phyloP scores from a whole-genome alignment of 2,113 vertebrate species.

The Acinonyx jubatus region DNA sequence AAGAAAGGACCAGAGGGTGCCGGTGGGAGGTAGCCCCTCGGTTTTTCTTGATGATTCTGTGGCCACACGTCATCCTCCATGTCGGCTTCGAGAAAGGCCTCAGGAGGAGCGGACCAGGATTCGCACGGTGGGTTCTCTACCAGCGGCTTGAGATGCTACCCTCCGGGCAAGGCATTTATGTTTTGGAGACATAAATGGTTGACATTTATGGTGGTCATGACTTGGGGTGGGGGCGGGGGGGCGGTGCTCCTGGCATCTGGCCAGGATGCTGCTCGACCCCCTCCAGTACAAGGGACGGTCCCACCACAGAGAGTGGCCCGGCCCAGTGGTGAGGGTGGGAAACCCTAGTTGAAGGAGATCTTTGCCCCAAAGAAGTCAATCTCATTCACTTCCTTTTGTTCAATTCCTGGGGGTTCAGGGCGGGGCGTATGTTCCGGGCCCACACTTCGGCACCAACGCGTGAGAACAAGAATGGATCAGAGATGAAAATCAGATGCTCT shows the following conservation, averaged over 20 bases:
- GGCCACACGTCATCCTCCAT: background rate
- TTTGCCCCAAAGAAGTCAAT: background rate
- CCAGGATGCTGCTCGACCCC: background rate
- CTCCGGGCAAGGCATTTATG: background rate
- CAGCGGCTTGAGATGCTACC: too few species aligned
- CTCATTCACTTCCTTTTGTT: background rate
- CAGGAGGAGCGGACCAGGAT: background rate
- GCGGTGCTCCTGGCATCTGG: background rate
- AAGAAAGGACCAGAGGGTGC: background rate
- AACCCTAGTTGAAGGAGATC: background rate
- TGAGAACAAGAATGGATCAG: background rate
- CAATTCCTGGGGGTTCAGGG: background rate
- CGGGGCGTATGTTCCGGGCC: rapidly evolving
- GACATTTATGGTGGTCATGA: background rate
- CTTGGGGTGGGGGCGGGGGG: rapidly evolving
- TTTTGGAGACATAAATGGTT: background rate
- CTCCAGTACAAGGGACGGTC: rapidly evolving
- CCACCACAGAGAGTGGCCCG: rapidly evolving
- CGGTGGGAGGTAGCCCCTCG: background rate
- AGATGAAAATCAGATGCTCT: background rate
- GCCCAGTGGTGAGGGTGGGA: background rate
- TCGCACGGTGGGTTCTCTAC: background rate
- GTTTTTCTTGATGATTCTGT: background rate
- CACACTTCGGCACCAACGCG: rapidly evolving
- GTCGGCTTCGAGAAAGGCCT: background rate